Base-by-base conservation (phyloP, 2,797 vertebrate species). In the Ptychadena robeensis region DNA sequence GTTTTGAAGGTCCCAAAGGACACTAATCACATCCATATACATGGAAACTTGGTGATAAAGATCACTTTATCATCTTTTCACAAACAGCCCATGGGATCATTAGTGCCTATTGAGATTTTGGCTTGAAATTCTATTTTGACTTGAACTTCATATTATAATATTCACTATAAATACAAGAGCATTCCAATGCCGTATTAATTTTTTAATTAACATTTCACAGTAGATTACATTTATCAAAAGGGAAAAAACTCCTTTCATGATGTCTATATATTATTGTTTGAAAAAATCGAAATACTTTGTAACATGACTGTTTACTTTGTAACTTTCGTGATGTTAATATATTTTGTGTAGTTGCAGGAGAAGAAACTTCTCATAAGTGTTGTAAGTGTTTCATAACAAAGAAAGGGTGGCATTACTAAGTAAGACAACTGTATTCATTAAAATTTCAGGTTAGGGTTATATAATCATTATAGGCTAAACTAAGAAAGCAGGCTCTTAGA, bases 31-130 rank as follows among this genome's bases (percentile, higher is more conserved):
- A 48, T 84, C 71, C 64, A 74, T 80, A 80, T 80, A 80, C 77
- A 84, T 84, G 72, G 71, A 84, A 80, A 79, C 63, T 44, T 79
- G 70, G 71, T 79, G 76, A 73, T 73, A 79, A 83, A 84, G 70
- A 79, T 83, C 63, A 79, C 69, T 73, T 73, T 83, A 83, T 73
- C 53, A 38, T 73, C 77, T 74, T 75, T 83, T 80, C 57, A 64
- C 71, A 84, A 84, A 35, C 27, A 70, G 31, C 77, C 65, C 71
- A 63, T 70, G 77, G 77, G 71, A 80, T 68, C 64, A 44, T 32
- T 64, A 28, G 72, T 40, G 63, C 28, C 57, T 67, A 28, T 32
- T 79, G 38, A 63, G 40, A 64, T 2, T 69, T 28, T 65, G 59
- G 0, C 59, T 78, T 59, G n/a, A 67, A 79, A 38, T 73, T 66